Evolutionary conservation across 2,888 invertebrate species (phyloP).

Genomic region (Cylindroiulus punctatus): DNA sequence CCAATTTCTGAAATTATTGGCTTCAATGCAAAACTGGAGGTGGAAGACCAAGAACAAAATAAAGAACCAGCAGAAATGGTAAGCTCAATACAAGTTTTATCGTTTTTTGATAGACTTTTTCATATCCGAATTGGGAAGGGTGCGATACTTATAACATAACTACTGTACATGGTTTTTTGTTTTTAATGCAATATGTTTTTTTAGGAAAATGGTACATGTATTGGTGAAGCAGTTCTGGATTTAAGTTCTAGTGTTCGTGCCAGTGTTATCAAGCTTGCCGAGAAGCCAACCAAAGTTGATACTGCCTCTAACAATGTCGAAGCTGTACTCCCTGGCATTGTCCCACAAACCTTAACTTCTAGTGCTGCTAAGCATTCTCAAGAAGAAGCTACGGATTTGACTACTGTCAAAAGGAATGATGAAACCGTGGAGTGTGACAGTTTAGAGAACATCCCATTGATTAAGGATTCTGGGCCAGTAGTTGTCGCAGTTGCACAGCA

Average conservation of each 20-base stretch:
- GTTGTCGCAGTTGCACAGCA: neutral
- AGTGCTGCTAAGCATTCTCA: neutral
- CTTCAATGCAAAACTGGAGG: neutral
- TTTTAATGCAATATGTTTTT: neutral
- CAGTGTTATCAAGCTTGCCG: slow-evolving; percentile 42
- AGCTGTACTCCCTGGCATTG: neutral
- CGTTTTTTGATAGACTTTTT: too few species aligned
- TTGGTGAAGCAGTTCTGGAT: neutral
- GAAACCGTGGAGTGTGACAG: neutral
- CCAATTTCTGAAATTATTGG: neutral
- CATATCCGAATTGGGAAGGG: too few species aligned
- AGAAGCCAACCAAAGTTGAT: slow-evolving; percentile 2
- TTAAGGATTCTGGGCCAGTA: neutral
- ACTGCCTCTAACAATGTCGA: neutral
- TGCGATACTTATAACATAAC: too few species aligned
- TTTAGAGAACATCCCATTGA: neutral
- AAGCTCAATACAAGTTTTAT: too few species aligned
- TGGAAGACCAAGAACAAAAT: neutral
- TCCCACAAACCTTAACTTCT: neutral
- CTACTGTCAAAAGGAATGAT: neutral
- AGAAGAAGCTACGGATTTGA: slow-evolving; percentile 48
- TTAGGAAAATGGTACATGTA: neutral
- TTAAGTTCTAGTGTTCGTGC: slow-evolving; percentile 27
- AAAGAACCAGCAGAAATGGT: neutral
- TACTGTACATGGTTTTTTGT: too few species aligned